A percentile compares a stretch with the other conserved stretches of the same genome.
Conservation (phyloP, 2,888 invertebrate species). For the Sarcophaga subvicina region DNA sequence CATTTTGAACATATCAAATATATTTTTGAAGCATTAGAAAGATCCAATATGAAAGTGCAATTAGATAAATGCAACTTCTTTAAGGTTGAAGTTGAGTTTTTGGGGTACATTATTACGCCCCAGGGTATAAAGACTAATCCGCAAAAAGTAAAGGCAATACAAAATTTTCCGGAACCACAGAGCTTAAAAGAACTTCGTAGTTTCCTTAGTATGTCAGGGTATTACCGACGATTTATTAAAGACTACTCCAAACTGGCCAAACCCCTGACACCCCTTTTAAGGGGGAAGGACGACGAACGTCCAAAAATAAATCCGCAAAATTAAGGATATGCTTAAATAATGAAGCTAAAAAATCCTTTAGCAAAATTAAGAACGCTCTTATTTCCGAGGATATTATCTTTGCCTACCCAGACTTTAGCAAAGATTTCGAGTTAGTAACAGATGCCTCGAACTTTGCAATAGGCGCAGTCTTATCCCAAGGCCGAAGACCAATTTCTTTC, state of each 20-base stretch:
- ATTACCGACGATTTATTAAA: constrained; percentile 22
- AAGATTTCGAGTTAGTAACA: constrained; percentile 40
- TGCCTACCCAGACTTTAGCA: constrained; percentile 24
- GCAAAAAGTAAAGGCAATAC: no score
- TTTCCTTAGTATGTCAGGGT: constrained; percentile 10
- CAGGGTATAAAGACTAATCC: no score
- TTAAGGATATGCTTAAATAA: neutral
- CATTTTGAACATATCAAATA: no score
- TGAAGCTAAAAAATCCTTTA: constrained; percentile 17
- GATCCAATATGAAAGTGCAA: no score
- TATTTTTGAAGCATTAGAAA: no score
- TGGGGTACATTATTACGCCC: no score
- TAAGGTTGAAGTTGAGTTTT: no score
- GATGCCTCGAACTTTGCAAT: constrained; percentile 41
- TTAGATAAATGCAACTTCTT: no score
- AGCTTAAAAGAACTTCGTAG: constrained; percentile 64
- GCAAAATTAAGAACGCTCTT: constrained; percentile 18
- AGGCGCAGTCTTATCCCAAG: constrained; percentile 42
- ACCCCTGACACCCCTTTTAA: constrained; percentile 7
- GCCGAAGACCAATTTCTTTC: constrained; percentile 48
- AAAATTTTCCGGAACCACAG: neutral
- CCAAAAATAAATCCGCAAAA: neutral
- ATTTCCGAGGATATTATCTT: constrained; percentile 27
- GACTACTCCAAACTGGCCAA: constrained; percentile 45
- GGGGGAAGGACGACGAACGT: constrained; percentile 15